Base-by-base conservation (phyloP, 2,888 invertebrate species). In the Tridacna gigas region DNA sequence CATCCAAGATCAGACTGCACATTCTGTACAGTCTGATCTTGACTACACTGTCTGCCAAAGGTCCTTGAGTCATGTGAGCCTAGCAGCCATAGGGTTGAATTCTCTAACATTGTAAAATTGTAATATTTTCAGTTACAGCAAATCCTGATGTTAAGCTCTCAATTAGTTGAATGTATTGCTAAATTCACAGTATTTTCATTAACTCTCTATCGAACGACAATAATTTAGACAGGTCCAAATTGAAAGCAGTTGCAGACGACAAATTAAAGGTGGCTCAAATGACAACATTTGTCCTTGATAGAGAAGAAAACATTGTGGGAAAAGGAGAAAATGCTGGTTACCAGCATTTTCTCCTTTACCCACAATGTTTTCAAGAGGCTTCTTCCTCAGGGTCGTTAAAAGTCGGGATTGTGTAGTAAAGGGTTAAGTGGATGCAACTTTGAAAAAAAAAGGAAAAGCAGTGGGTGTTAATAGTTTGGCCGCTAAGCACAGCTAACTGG, bases 341-440 rank as follows among this genome's bases (percentile, higher is more conserved):
- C 56, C 18, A 56, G 63, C 63, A 63, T n/a, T 63, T 63, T 63
- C 63, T 63, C 22, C 63, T n/a, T 63, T 63, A 9, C 13, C 63
- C 25, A 13, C 20, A 63, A 63, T 63, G 63, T 63, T 25, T 63
- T 63, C 63, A 56, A 56, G 11, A 56, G 20, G 56, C 20, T 56
- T 56, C 56, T 56, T 15, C 11, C 20, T 15, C 56, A 56, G 56
- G 1, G 56, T 15, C 11, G 56, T 56, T 56, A 56, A 20, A 56
- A 56, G 20, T 15, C 15, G 20, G 15, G 18, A 20, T 20, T 56
- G 20, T 56, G 56, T 56, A 11, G 56, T 15, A 56, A 56, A 56
- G 56, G 11, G 56, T 56, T 56, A 56, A 56, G 56, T 20, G 2
- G 37, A 37, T 37, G 37, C 37, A 37, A 37, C 37, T 37, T 37